Evolutionary conservation across 2,113 vertebrate species (phyloP), one percentile per base, ranked within the genome.

Genomic region (Scophthalmus maximus): DNA sequence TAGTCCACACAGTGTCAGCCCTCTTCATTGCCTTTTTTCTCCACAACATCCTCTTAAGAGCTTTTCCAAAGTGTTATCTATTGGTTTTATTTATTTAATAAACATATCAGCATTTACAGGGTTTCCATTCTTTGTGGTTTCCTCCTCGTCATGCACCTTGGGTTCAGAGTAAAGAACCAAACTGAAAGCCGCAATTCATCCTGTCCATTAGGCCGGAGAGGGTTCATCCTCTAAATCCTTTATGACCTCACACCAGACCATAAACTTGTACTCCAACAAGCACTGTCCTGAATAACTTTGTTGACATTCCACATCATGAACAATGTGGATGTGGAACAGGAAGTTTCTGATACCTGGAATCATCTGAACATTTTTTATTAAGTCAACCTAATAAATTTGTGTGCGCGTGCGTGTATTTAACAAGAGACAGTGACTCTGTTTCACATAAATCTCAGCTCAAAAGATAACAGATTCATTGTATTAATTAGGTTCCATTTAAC

Each of bases 41-140:
- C 34, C 2, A 26, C 55, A 73, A 20, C 61, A 18, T 17, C n/a
- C 23, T 50, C 23, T 15, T 26, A 11, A 17, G n/a, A n/a, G n/a
- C n/a, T n/a, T n/a, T n/a, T n/a, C n/a, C n/a, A n/a, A n/a, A n/a
- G 34, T 51, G 17, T 73, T 38, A 52, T 38, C 29, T 52, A 18
- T 32, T 50, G 3, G 50, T 55, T 53, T 30, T 38, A 47, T 40
- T 53, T 40, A 47, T 26, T 20, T 11, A 5, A 51, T 51, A 72
- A 53, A 53, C 52, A 53, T 26, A 22, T 18, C 53, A 46, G 20
- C 10, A 44, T 8, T 38, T 44, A 22, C 0, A 58, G 27, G 0
- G 26, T 42, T 42, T 53, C 22, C 3, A 32, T 44, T 68, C 22
- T 49, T 26, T 47, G 17, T 6, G 1, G 23, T 40, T 40, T 50